Percentiles rank a stretch among this genome's conserved stretches.
Evolutionary conservation across 2,113 vertebrate genomes (phyloP).

Genomic region (Gopherus evgoodei): DNA sequence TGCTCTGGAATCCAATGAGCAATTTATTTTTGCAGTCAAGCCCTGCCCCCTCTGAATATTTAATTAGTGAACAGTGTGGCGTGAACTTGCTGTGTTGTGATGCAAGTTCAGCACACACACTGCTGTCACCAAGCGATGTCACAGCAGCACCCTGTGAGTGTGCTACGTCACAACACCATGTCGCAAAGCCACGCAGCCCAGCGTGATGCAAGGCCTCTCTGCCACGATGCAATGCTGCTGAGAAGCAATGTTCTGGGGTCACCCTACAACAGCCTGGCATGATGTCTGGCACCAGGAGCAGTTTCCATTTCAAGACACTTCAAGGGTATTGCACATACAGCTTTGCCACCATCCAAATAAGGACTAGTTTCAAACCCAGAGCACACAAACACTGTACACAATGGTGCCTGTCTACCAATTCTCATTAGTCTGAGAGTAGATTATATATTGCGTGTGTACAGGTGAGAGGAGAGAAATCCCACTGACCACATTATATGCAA

Average conservation of each 20-base stretch:
- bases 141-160: accelerated
- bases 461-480: neutral
- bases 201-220: neutral
- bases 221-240: neutral
- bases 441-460: neutral
- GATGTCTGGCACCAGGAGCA: neutral
- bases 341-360: neutral
- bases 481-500: neutral
- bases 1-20: neutral
- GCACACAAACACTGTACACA: neutral
- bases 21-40: neutral
- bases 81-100: neutral
- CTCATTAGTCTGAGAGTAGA: neutral
- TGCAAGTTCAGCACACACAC: neutral
- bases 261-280: neutral
- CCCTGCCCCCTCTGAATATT: neutral
- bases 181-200: neutral
- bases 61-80: neutral
- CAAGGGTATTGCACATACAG: neutral
- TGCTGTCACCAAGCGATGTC: neutral
- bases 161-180: neutral
- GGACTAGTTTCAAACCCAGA: neutral
- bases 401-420: neutral
- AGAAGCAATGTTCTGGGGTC: neutral
- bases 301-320: neutral